Evolutionary conservation across 2,888 invertebrate genomes (phyloP).

Genomic region (Drosophila peninsularis): DNA sequence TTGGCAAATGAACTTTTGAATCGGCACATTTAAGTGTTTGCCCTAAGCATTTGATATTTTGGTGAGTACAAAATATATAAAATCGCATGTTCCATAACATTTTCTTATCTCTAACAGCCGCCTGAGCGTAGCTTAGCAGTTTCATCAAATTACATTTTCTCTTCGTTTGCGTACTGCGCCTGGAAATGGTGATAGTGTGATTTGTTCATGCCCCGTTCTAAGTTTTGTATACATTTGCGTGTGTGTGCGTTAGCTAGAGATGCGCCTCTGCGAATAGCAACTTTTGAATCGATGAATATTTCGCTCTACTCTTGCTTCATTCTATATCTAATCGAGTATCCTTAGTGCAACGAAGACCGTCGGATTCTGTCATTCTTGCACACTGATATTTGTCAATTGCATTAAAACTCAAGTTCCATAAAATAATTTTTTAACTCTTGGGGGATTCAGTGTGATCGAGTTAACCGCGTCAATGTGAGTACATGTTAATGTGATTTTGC

Average conservation of each 20-base stretch:
- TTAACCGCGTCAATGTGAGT: background rate
- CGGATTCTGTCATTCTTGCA: no score
- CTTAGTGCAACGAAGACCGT: no score
- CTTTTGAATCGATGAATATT: background rate
- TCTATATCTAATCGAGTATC: no score
- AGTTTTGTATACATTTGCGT: slow-evolving; percentile 19
- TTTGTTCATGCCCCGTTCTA: background rate
- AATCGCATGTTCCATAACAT: background rate
- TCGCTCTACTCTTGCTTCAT: no score
- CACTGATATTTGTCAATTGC: no score
- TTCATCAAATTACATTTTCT: background rate
- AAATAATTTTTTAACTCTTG: no score
- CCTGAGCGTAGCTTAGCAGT: background rate
- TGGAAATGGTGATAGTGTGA: slow-evolving; percentile 6
- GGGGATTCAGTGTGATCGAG: no score
- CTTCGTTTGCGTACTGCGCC: background rate
- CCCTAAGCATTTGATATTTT: background rate
- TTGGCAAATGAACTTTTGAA: background rate
- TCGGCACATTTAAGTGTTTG: background rate
- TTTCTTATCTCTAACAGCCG: background rate
- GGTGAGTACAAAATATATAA: background rate
- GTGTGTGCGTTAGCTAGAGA: slow-evolving; percentile 1
- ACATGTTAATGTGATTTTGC: slow-evolving; percentile 2
- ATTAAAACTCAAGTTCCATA: no score
- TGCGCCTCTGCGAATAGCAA: background rate